Base-by-base conservation (phyloP, 2,113 vertebrate species). In the Melospiza melodia region DNA sequence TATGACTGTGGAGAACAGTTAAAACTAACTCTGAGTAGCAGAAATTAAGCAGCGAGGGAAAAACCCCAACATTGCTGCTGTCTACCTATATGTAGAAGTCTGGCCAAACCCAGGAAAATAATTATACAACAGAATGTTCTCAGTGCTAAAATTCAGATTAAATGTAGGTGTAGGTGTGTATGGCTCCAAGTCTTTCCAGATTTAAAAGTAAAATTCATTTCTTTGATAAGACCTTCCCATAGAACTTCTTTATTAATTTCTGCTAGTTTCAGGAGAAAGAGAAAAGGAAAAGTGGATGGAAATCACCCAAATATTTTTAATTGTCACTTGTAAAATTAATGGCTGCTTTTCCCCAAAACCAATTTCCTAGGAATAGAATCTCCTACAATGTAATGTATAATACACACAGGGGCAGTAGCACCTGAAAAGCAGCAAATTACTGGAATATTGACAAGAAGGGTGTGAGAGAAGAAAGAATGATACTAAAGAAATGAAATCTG, bases 371-470 rank as follows among this genome's bases (percentile, higher is more conserved):
- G 25, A 63, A 43, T 3, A 51, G 62, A 55, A 46, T 87, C 7
- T 31, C 23, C 20, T 67, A 13, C 30, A 55, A 19, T 0, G 0
- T 52, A 46, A 52, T 5, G 3, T 76, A 19, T 33, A 80, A n/a
- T 44, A 39, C 10, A 65, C 4, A 6, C 20, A 86, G 52, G 23
- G 20, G 8, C 27, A 91, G 61, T 24, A 37, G 33, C 30, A 66
- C 39, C 52, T 78, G 65, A 67, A 87, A 39, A 84, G 33, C 7
- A 75, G 28, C 18, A 11, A 67, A 52, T 59, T 16, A 9, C 25
- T 41, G 33, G 10, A 39, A 22, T 78, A 46, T n/a, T 55, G 39
- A 48, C 71, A 58, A 87, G 10, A 9, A 59, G 33, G 5, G 16
- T 67, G 15, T n/a, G 65, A 67, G 21, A 87, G 35, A 72, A 82